Percentiles rank a stretch among this genome's conserved stretches.
Conservation (phyloP, 2,797 vertebrate genomes). For the Pseudochromis fuscus region DNA sequence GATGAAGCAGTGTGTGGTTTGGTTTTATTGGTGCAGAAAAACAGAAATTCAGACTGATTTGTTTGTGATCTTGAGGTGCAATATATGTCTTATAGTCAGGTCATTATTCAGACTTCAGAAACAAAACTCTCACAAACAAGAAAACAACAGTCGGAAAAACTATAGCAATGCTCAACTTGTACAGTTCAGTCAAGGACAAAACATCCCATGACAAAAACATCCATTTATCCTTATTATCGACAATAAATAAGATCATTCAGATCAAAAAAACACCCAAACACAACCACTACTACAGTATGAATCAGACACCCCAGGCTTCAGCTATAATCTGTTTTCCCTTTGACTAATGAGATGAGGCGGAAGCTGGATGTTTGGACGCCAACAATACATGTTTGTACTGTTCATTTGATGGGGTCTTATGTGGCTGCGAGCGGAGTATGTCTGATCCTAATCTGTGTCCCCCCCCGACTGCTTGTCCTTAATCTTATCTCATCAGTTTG, state of each 20-base stretch:
- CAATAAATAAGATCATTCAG: slow-evolving; percentile 55
- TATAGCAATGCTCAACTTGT: slow-evolving; percentile 13
- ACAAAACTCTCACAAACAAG: too few species aligned
- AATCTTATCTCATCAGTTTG: slow-evolving; percentile 79
- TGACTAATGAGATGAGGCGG: slow-evolving; percentile 55
- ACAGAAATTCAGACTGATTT: background rate
- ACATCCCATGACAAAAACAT: slow-evolving; percentile 20
- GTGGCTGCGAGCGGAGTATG: slow-evolving; percentile 50
- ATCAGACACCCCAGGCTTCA: slow-evolving; percentile 44
- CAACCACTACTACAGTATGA: slow-evolving; percentile 47
- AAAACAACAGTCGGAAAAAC: too few species aligned
- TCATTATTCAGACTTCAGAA: too few species aligned
- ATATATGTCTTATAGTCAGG: too few species aligned
- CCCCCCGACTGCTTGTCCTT: slow-evolving; percentile 48
- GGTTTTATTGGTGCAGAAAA: background rate
- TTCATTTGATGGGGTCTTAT: slow-evolving; percentile 65
- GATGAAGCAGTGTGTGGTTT: background rate
- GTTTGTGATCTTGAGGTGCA: background rate
- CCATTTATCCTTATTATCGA: background rate
- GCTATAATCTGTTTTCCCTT: slow-evolving; percentile 67
- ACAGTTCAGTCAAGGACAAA: slow-evolving; percentile 15
- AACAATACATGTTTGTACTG: slow-evolving; percentile 63
- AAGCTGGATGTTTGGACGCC: slow-evolving; percentile 37
- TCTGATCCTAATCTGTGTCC: slow-evolving; percentile 65
- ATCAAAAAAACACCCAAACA: slow-evolving; percentile 67